phyloP scores from a whole-genome alignment of 1,140 invertebrate genomes.

The Arctopsyche grandis region DNA sequence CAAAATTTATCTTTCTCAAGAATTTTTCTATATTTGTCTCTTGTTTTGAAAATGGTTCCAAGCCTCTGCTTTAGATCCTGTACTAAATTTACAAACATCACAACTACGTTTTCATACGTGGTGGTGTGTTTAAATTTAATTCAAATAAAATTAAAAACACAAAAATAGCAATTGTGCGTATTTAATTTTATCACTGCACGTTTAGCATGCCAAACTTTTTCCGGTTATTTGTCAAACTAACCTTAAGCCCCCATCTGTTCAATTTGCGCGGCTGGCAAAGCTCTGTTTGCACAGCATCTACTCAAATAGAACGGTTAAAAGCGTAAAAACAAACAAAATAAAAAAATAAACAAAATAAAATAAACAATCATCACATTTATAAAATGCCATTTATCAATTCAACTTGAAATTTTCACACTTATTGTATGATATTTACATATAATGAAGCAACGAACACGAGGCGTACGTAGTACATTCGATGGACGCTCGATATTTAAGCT shows the following conservation, averaged over 20 bases:
- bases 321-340: background rate
- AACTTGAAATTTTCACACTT: no score
- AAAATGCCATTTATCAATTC: background rate
- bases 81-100: no score
- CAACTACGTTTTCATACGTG: no score
- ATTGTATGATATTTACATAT: no score
- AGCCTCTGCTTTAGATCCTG: no score
- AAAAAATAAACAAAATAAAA: background rate
- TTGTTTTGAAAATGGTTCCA: no score
- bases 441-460: no score
- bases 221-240: constrained; percentile 19
- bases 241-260: background rate
- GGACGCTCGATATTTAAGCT: background rate
- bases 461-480: no score
- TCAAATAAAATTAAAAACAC: no score
- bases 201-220: background rate
- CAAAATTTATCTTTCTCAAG: no score
- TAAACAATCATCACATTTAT: background rate
- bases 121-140: no score
- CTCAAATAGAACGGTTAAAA: constrained; percentile 4
- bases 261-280: background rate
- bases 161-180: background rate
- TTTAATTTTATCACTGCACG: background rate
- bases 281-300: background rate
- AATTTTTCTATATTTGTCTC: no score